A percentile compares a stretch with the other conserved stretches of the same genome.
phyloP scores from a whole-genome alignment of 2,888 invertebrate species.

The Agrochola litura region DNA sequence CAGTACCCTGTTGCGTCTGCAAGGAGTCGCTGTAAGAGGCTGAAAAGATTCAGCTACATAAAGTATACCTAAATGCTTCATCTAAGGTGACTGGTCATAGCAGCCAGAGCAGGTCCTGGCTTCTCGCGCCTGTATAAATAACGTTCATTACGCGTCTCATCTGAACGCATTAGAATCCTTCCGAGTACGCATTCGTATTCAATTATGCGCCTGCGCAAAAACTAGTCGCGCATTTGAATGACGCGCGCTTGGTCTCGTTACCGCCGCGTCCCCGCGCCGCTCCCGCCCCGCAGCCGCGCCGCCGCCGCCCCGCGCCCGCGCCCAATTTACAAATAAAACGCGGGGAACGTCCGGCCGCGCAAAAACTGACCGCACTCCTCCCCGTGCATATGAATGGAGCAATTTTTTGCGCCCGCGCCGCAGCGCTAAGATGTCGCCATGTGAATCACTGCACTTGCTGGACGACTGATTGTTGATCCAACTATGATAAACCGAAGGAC shows the following conservation, averaged over 20 bases:
- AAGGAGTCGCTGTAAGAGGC: not conserved
- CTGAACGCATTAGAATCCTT: conserved; percentile 81
- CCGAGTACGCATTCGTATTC: conserved; percentile 86
- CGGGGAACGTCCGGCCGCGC: conserved; percentile 87
- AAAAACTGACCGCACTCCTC: conserved; percentile 86
- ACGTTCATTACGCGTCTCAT: conserved; percentile 78
- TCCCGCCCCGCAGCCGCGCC: conserved; percentile 60
- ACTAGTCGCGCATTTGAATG: conserved; percentile 89
- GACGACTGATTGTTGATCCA: not conserved
- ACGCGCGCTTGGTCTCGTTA: conserved; percentile 71
- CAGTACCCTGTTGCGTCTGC: not conserved
- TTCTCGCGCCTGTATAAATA: conserved; percentile 68
- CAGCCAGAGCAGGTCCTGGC: conserved; percentile 17
- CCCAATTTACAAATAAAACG: conserved; percentile 90
- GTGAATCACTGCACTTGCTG: conserved; percentile 70
- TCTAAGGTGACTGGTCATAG: not conserved
- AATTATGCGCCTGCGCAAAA: conserved; percentile 86
- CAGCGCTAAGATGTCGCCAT: conserved; percentile 78
- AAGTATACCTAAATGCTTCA: not conserved
- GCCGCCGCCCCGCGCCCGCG: conserved; percentile 67
- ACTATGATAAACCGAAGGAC: not conserved
- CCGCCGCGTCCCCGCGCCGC: conserved; percentile 66
- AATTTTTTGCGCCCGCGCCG: conserved; percentile 79
- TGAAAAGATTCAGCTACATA: not conserved
- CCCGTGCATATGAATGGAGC: conserved; percentile 88